Conservation (phyloP, 1,140 invertebrate species). For the Papilio aristodemus region DNA sequence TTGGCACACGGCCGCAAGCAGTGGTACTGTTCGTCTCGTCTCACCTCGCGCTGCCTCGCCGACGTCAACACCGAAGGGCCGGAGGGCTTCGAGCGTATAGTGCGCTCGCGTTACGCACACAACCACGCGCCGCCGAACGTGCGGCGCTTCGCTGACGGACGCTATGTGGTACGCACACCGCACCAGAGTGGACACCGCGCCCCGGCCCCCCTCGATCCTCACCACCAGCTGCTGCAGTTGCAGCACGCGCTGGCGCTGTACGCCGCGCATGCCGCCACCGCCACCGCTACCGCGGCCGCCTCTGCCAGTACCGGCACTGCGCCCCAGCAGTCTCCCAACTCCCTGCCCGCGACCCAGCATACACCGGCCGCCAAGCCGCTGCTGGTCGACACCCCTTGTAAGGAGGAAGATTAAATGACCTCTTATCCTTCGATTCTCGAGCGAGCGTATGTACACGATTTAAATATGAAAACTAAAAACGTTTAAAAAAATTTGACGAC, state of each 20-base stretch:
- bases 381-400: conserved; percentile 71
- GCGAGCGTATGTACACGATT: conserved; percentile 37
- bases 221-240: conserved; percentile 71
- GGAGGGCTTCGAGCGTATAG: conserved; percentile 73
- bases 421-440: conserved; percentile 28
- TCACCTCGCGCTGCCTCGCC: conserved; percentile 71
- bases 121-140: conserved; percentile 76
- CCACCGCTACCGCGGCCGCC: conserved; percentile 52
- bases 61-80: conserved; percentile 75
- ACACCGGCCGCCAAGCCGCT: conserved; percentile 61
- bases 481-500: conserved; percentile 38
- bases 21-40: conserved; percentile 74
- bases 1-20: conserved; percentile 73
- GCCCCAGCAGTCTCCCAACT: conserved; percentile 55
- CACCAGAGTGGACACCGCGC: conserved; percentile 74
- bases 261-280: conserved; percentile 68
- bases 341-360: conserved; percentile 54
- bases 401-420: conserved; percentile 64
- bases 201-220: conserved; percentile 68
- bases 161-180: conserved; percentile 75
- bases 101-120: conserved; percentile 71
- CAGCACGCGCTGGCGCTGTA: conserved; percentile 73
- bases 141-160: conserved; percentile 72
- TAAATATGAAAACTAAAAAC: conserved; percentile 18
- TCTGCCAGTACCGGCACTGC: conserved; percentile 41